Evolutionary conservation across 2,888 invertebrate species (phyloP), one percentile per base, ranked within the genome.

Genomic region (Ceriagrion tenellum): DNA sequence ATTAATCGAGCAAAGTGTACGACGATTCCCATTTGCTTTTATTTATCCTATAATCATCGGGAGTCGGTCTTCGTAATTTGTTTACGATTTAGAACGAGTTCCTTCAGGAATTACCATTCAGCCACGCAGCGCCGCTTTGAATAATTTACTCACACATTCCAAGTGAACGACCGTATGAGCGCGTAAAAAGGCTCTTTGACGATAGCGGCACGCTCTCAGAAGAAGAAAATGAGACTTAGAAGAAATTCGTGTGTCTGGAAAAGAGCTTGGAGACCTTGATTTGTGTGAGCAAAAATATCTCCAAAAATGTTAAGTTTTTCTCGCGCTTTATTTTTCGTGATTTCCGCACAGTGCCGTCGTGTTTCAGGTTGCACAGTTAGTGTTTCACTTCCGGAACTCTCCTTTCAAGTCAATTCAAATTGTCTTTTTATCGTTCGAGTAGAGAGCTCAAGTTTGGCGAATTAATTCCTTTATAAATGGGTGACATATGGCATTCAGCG

Each of bases 141-240:
- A 93, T 93, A 74, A 93, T 69, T 63, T 55, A 74, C n/a, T 23
- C 93, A 12, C 63, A 23, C 93, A 69, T 26, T 59, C 89, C 55
- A 55, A 26, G n/a, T n/a, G 8, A 89, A 89, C 16, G 55, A 26
- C n/a, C 26, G 8, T n/a, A n/a, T 47, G 13, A n/a, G 26, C 47
- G 47, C n/a, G 13, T 69, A 93, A 47, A 69, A 40, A 74, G 93
- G n/a, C 69, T n/a, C 26, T 74, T n/a, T 40, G 55, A 55, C 40
- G 63, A 91, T 63, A 40, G 91, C 59, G 63, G 30, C 40, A 35
- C 63, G n/a, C 59, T 23, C 91, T 18, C n/a, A 23, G 55, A 35
- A 47, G 16, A 12, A 16, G 20, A 69, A 16, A 47, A 69, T 59
- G 91, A 30, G 20, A 93, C 69, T 26, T n/a, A n/a, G 13, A 10